Base-by-base conservation (phyloP, 2,797 vertebrate genomes). In the Miichthys miiuy region DNA sequence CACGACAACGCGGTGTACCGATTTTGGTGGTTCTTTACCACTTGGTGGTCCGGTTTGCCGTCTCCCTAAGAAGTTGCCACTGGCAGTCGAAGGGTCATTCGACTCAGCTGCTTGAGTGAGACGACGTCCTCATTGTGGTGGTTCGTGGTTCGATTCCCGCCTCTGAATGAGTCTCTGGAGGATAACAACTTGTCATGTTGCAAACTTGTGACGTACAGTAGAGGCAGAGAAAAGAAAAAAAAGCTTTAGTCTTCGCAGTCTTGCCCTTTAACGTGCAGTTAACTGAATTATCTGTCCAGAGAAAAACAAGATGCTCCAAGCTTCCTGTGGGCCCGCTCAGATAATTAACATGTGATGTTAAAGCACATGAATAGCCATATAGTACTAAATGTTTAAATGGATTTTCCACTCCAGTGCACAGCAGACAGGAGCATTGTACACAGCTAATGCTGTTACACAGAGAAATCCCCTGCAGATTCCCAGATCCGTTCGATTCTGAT, bases 211-310 rank as follows among this genome's bases (percentile, higher is more conserved):
- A 38, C 34, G 8, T 9, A 9, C 34, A 38, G 34, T 0, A 9
- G 34, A 38, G 34, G 8, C 34, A 9, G 34, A 38, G 34, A 38
- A 38, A 8, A 38, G 34, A 9, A 2, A 65, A 2, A 65, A 25
- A 34, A 6, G 47, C 70, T n/a, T 18, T 6, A 46, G 8, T 17
- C 0, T 23, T 23, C 30, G 50, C 16, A 4, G 63, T 41, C 18
- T 54, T 6, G 44, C 11, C 12, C 57, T 64, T 60, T n/a, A 52
- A 48, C 42, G 2, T 21, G 20, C 1, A 11, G 7, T 25, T 63
- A 77, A 82, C 7, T 18, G 1, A 75, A 75, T 82, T 42, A 71
- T 50, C 50, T 52, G 1, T 5, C 8, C 7, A 52, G 48, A 68
- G 16, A 38, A 12, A 54, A 55, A 48, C 67, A 25, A n/a, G 57